Evolutionary conservation across 2,797 vertebrate genomes (phyloP), one percentile per base, ranked within the genome.

Genomic region (Bovichtus variegatus): DNA sequence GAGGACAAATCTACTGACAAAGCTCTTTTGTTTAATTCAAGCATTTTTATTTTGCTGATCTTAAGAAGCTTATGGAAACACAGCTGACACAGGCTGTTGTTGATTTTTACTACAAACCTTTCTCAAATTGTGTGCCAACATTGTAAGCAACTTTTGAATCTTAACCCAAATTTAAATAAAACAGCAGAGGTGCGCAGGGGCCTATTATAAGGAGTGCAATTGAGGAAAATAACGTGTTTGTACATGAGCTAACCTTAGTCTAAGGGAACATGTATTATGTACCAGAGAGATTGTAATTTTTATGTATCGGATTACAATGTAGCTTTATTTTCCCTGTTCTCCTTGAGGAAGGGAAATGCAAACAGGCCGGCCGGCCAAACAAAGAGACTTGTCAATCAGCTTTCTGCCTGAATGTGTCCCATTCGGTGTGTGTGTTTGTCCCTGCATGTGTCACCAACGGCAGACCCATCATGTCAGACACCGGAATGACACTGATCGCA

Each of bases 381-480:
- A 87, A 83, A 79, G 54, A 76, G 74, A 81, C 74, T 57, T 87
- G 87, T 86, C 85, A 89, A 70, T 90, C 89, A 88, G 58, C 64
- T 78, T 78, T 83, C 71, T 84, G 73, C 63, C 55, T 83, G 76
- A 78, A 73, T 84, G 78, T 88, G 74, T 62, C 67, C 62, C 43
- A 29, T 69, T 51, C 29, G 27, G 51, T 64, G 68, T 43, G 41
- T 78, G 60, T 46, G 43, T 46, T 43, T n/a, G 44, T 46, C 41
- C 6, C 41, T 44, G 41, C 29, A 29, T 49, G 44, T 71, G 68
- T 70, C 79, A 89, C 60, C 70, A 78, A 82, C 34, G 57, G 66
- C 80, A 71, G 70, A 69, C 61, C 69, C 73, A 85, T 86, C 84
- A 89, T 91, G 87, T 91, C 86, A 88, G 84, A 91, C 89, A 87